These are phyloP conservation scores for Centrocercus urophasianus DNA, from an alignment of 2,113 vertebrate genomes.

Conservation along the genomic window DNA sequence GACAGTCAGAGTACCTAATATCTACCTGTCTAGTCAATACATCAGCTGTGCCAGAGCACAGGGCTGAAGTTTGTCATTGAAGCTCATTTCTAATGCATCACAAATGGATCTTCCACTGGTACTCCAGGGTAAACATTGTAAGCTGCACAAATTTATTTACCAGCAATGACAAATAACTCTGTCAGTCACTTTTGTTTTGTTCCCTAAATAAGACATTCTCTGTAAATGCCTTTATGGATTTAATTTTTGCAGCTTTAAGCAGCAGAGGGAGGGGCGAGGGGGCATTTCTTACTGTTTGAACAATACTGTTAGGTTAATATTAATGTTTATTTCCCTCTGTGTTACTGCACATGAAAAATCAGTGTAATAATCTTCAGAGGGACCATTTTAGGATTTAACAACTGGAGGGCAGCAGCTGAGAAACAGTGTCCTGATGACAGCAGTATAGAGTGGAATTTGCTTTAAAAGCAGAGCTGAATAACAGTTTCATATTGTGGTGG, in stretches of 20 bases:
- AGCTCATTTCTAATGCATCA: constrained; percentile 64
- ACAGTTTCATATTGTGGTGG: not conserved
- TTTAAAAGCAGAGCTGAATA: not conserved
- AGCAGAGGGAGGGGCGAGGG: too few relatives aligned
- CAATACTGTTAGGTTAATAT: not conserved
- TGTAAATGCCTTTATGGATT: constrained; percentile 48
- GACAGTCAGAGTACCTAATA: constrained; percentile 77
- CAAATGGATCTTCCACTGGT: constrained; percentile 56
- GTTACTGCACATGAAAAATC: constrained; percentile 19
- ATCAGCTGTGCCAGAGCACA: constrained; percentile 67
- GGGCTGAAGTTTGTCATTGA: constrained; percentile 70
- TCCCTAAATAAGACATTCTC: constrained; percentile 41
- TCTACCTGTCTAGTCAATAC: constrained; percentile 81
- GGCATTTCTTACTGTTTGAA: constrained; percentile 11
- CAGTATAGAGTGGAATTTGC: not conserved
- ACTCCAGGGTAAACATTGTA: constrained; percentile 59
- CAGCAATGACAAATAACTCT: constrained; percentile 64
- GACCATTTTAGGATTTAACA: not conserved
- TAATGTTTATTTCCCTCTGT: not conserved
- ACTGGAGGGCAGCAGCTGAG: not conserved
- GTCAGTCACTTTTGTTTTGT: constrained; percentile 57
- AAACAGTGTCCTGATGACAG: not conserved
- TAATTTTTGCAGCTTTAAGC: constrained; percentile 33
- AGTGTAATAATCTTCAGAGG: constrained; percentile 3
- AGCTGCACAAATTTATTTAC: constrained; percentile 69